Evolutionary conservation across 2,888 invertebrate genomes (phyloP).

Genomic region (Aethes cnicana): DNA sequence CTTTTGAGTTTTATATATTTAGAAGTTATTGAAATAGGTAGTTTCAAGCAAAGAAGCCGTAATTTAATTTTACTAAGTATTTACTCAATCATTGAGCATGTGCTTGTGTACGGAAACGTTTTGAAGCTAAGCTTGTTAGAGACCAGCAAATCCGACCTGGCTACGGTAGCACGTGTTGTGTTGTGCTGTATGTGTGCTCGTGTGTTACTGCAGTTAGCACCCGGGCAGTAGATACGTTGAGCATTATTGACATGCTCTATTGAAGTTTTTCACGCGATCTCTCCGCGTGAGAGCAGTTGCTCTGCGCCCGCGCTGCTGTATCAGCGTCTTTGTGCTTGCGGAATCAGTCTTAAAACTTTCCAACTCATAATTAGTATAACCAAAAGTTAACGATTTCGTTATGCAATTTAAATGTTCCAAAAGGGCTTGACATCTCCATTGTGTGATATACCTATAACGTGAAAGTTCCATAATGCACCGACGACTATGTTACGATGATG

Average conservation of each 20-base stretch:
- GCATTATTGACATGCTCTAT: constrained; percentile 66
- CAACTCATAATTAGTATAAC: constrained; percentile 12
- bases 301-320: constrained; percentile 60
- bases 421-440: constrained; percentile 24
- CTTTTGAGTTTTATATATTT: too few relatives aligned
- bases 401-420: constrained; percentile 27
- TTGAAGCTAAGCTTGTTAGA: constrained; percentile 13
- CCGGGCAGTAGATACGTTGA: constrained; percentile 32
- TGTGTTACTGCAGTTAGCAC: constrained; percentile 18
- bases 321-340: constrained; percentile 50
- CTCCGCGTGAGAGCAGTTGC: constrained; percentile 75
- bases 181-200: background rate
- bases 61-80: too few relatives aligned
- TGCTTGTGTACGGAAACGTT: constrained; percentile 1
- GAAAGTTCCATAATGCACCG: constrained; percentile 49
- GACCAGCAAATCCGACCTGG: constrained; percentile 5
- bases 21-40: too few relatives aligned
- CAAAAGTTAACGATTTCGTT: constrained; percentile 11
- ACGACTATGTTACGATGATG: constrained; percentile 33
- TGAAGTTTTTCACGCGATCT: constrained; percentile 79
- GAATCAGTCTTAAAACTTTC: constrained; percentile 11
- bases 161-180: constrained; percentile 9
- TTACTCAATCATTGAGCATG: too few relatives aligned
- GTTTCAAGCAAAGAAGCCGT: too few relatives aligned
- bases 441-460: constrained; percentile 33